A percentile compares a stretch with the other conserved stretches of the same genome.
Conservation (phyloP, 2,113 vertebrate genomes). For the Lepidothrix coronata region DNA sequence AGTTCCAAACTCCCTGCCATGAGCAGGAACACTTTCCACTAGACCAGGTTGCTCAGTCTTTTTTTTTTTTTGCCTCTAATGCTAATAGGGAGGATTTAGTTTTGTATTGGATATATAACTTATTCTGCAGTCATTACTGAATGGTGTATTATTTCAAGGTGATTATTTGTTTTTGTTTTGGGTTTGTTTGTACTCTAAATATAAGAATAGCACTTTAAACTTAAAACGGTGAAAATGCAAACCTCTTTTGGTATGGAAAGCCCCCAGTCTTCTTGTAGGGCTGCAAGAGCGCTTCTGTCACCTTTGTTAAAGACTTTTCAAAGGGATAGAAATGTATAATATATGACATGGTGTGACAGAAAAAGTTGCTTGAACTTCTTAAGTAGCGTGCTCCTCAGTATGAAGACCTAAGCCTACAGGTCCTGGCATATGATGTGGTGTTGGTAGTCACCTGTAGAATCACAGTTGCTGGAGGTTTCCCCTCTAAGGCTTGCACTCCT, state of each 20-base stretch:
- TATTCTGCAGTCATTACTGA: not conserved
- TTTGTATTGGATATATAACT: not conserved
- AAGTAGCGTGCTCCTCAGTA: not conserved
- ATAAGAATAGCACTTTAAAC: not conserved
- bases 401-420: not conserved
- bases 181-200: not conserved
- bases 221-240: not conserved
- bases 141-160: not conserved
- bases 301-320: not conserved
- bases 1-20: fast-evolving
- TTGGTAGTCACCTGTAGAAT: not conserved
- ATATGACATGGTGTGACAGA: fast-evolving
- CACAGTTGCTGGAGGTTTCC: not conserved
- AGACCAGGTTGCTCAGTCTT: not conserved
- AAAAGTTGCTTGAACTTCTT: not conserved
- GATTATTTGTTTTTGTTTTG: not conserved
- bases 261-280: not conserved
- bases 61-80: not conserved
- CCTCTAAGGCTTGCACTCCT: not conserved
- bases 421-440: fast-evolving
- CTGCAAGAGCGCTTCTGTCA: not conserved
- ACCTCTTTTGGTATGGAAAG: not conserved
- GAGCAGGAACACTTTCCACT: not conserved
- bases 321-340: not conserved
- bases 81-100: not conserved